These are phyloP conservation scores for Crypturellus undulatus DNA, from an alignment of 2,113 vertebrate species.

Conservation along the genomic window DNA sequence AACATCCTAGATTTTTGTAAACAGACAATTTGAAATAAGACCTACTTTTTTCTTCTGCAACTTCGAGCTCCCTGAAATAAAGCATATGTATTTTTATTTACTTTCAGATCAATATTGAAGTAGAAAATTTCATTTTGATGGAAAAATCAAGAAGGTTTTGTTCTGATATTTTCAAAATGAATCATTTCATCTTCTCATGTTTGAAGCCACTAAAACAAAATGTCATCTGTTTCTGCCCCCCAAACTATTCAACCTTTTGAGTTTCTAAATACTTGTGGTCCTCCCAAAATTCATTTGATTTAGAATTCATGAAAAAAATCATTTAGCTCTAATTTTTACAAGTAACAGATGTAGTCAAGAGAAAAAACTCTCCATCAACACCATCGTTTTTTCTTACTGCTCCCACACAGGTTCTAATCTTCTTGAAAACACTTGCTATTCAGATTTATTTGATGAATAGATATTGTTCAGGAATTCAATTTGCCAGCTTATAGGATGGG, in stretches of 20 bases:
- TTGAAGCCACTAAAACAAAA: constrained; percentile 5
- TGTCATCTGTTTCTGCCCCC: neutral
- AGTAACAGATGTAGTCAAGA: constrained; percentile 19
- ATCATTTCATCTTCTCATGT: neutral
- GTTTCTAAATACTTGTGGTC: constrained; percentile 11
- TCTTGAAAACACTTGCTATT: constrained; percentile 49
- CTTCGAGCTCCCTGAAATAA: neutral
- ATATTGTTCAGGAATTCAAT: constrained; percentile 58
- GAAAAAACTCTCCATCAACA: constrained; percentile 31
- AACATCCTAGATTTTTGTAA: neutral
- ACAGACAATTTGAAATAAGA: neutral
- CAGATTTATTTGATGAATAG: constrained; percentile 66
- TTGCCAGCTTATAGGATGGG: constrained; percentile 57
- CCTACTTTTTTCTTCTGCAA: neutral
- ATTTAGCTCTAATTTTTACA: constrained; percentile 45
- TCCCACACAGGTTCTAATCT: constrained; percentile 23
- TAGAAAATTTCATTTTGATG: neutral
- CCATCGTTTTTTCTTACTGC: constrained; percentile 31
- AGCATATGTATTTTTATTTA: neutral
- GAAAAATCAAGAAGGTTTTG: neutral
- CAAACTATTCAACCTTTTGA: neutral
- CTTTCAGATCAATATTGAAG: neutral
- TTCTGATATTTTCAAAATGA: neutral
- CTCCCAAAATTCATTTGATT: constrained; percentile 32
- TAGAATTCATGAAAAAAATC: constrained; percentile 27